phyloP scores from a whole-genome alignment of 2,113 vertebrate species.

The Hemiprocne comata region DNA sequence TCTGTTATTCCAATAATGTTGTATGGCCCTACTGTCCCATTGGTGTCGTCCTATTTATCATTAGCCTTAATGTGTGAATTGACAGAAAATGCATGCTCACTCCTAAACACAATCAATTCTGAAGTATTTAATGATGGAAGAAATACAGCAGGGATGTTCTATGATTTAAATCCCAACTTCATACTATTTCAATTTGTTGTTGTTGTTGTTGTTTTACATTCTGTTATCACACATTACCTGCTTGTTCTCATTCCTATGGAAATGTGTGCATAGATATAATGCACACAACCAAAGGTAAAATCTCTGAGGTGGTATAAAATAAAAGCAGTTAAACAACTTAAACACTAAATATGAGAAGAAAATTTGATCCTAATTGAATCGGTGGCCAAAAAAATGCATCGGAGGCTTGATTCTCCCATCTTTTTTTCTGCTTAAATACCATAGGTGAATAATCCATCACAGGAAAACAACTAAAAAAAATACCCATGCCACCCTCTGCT shows the following conservation, averaged over 20 bases:
- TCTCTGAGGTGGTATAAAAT: not conserved
- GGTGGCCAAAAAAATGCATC: not conserved
- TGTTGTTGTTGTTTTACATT: not conserved
- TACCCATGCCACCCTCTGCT: not conserved
- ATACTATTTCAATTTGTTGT: not conserved
- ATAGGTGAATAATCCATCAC: not conserved
- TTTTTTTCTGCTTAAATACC: not conserved
- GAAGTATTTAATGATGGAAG: not conserved
- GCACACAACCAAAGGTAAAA: not conserved
- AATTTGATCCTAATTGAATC: not conserved
- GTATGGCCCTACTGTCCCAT: not conserved
- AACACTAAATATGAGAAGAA: not conserved
- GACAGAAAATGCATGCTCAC: not conserved
- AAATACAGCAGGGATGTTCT: not conserved
- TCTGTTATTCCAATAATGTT: not conserved
- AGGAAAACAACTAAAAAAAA: not conserved
- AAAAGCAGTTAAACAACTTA: not conserved
- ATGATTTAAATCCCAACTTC: not conserved
- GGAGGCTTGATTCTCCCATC: rapidly evolving
- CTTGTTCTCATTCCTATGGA: not conserved
- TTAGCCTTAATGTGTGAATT: not conserved
- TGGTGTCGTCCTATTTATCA: not conserved
- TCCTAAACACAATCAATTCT: not conserved
- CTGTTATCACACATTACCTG: not conserved
- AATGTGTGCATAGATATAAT: not conserved